Conservation (phyloP, 2,797 vertebrate genomes). For the Spatula clypeata region DNA sequence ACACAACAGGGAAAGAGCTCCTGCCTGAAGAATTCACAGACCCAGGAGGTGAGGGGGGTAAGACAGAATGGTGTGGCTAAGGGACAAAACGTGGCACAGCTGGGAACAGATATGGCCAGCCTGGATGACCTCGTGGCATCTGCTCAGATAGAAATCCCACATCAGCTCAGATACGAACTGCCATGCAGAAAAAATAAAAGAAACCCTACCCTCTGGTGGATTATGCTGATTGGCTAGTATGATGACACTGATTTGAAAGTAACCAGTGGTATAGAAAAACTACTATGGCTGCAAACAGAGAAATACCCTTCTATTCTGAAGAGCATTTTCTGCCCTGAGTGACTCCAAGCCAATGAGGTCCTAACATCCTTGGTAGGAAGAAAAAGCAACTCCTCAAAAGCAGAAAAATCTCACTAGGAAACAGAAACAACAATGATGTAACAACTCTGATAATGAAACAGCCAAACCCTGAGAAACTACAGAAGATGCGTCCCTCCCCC, state of each 20-base stretch:
- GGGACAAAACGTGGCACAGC: background rate
- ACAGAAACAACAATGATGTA: background rate
- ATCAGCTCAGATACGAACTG: background rate
- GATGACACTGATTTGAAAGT: background rate
- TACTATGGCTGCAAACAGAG: accelerated
- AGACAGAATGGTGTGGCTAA: background rate
- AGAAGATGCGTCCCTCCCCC: background rate
- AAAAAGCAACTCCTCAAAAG: background rate
- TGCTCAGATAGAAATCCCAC: background rate
- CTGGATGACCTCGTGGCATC: background rate
- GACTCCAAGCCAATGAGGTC: background rate
- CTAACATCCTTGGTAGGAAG: background rate
- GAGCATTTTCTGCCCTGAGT: background rate
- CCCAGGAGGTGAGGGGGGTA: background rate
- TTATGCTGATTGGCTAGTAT: background rate
- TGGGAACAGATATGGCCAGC: background rate
- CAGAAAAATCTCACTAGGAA: background rate
- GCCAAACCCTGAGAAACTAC: background rate
- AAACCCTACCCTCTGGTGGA: background rate
- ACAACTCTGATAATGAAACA: background rate
- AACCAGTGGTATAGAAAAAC: background rate
- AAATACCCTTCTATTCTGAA: background rate
- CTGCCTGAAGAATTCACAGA: background rate
- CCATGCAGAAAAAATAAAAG: background rate
- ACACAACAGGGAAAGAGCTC: background rate